Percentiles rank a stretch among this genome's conserved stretches.
Conservation (phyloP, 2,113 vertebrate genomes). For the Macrotus californicus region DNA sequence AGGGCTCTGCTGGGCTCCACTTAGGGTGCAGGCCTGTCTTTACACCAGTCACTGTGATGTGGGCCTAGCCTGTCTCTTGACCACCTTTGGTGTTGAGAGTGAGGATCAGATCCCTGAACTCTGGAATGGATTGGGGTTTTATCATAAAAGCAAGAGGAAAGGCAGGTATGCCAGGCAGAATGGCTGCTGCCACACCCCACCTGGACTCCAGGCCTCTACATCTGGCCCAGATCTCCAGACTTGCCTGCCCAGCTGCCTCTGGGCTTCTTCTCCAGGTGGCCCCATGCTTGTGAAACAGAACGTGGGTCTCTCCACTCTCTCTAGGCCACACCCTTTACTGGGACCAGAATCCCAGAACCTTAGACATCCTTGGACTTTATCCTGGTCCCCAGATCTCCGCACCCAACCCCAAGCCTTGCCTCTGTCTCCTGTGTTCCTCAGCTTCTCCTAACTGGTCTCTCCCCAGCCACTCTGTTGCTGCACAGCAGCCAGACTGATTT, state of each 20-base stretch:
- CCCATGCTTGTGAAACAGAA: not conserved
- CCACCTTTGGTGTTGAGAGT: not conserved
- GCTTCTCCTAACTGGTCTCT: not conserved
- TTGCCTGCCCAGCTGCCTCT: not conserved
- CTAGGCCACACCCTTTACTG: not conserved
- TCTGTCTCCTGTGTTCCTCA: not conserved
- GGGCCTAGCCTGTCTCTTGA: not conserved
- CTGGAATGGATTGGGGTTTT: not conserved
- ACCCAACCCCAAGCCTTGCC: not conserved
- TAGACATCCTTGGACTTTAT: not conserved
- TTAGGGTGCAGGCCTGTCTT: not conserved
- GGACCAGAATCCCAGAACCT: not conserved
- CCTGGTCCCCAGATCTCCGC: no score
- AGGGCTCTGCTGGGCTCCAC: not conserved
- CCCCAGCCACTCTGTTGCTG: not conserved
- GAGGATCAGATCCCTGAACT: not conserved
- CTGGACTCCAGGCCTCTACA: accelerated
- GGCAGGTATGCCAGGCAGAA: not conserved
- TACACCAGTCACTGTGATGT: not conserved
- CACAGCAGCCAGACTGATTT: not conserved
- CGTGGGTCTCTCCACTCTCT: not conserved
- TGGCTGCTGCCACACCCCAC: not conserved
- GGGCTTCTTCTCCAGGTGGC: not conserved
- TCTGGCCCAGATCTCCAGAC: not conserved
- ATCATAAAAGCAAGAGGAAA: not conserved